A percentile compares a stretch with the other conserved stretches of the same genome.
Evolutionary conservation across 2,113 vertebrate genomes (phyloP).

Genomic region (Spea multiplicata): DNA sequence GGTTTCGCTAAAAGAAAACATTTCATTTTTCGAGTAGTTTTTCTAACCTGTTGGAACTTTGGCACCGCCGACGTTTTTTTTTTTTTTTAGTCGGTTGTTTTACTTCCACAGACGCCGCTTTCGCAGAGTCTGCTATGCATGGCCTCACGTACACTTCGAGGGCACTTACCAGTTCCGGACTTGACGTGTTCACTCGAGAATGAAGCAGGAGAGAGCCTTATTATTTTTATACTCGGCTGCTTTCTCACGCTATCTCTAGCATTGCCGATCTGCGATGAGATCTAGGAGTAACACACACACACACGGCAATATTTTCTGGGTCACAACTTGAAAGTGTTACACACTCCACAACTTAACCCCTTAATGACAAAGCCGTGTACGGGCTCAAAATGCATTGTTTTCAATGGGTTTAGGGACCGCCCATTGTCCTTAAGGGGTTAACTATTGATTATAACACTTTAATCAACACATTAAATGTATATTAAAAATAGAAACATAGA

Average conservation of each 20-base stretch:
- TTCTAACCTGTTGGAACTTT: slow-evolving; percentile 17
- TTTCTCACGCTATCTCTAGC: slow-evolving; percentile 55
- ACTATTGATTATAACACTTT: too few relatives aligned
- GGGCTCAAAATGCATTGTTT: too few relatives aligned
- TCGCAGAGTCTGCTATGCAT: slow-evolving; percentile 23
- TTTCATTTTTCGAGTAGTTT: slow-evolving; percentile 14
- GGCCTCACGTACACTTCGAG: slow-evolving; percentile 46
- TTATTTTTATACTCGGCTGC: slow-evolving; percentile 72
- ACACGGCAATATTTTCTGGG: slow-evolving; percentile 1
- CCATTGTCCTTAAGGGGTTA: too few relatives aligned
- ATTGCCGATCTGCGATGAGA: slow-evolving; percentile 50
- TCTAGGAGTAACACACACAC: slow-evolving; percentile 5
- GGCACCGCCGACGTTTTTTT: slow-evolving; percentile 8
- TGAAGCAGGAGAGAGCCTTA: slow-evolving; percentile 55
- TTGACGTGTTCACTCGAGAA: slow-evolving; percentile 58
- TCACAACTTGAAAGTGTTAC: too few relatives aligned
- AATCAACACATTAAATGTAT: too few relatives aligned
- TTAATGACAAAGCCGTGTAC: too few relatives aligned
- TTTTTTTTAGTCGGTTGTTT: background rate
- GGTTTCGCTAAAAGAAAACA: slow-evolving; percentile 14
- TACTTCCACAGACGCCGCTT: background rate
- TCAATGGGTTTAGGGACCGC: too few relatives aligned
- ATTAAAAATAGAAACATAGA: too few relatives aligned
- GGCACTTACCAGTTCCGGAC: slow-evolving; percentile 53
- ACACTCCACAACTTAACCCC: background rate